These are phyloP conservation scores for Rissa tridactyla DNA, from an alignment of 2,113 vertebrate species.

Conservation along the genomic window DNA sequence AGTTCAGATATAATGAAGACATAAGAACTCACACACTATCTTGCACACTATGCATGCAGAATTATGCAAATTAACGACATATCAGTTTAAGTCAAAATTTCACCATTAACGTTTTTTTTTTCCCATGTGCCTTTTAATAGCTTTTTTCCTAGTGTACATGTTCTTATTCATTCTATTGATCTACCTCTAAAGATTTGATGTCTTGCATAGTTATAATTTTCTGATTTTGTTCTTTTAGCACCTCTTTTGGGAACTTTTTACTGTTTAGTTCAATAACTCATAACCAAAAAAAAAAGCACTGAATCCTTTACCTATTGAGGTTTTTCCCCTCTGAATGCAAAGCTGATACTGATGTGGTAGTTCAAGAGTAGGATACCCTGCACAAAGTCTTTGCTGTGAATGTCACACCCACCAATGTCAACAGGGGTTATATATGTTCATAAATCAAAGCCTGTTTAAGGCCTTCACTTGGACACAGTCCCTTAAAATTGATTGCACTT, in stretches of 20 bases:
- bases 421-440: background rate
- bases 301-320: background rate
- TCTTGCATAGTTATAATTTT: background rate
- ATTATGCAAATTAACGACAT: conserved; percentile 8
- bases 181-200: background rate
- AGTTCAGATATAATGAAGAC: conserved; percentile 4
- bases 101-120: background rate
- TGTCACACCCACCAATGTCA: background rate
- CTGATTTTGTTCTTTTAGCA: background rate
- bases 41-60: background rate
- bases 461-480: background rate
- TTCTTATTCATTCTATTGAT: background rate
- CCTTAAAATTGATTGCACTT: background rate
- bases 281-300: background rate
- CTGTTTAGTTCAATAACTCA: background rate
- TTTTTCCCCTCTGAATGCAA: background rate
- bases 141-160: background rate
- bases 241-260: background rate
- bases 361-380: background rate
- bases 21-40: background rate
- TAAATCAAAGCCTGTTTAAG: background rate
- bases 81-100: conserved; percentile 13
- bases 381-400: background rate
- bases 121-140: background rate
- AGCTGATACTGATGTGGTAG: background rate